Evolutionary conservation across 30 jellyfish, hydroid and myxozoan species (phyloP).

Genomic region (Hydractinia symbiolongicarpus): DNA sequence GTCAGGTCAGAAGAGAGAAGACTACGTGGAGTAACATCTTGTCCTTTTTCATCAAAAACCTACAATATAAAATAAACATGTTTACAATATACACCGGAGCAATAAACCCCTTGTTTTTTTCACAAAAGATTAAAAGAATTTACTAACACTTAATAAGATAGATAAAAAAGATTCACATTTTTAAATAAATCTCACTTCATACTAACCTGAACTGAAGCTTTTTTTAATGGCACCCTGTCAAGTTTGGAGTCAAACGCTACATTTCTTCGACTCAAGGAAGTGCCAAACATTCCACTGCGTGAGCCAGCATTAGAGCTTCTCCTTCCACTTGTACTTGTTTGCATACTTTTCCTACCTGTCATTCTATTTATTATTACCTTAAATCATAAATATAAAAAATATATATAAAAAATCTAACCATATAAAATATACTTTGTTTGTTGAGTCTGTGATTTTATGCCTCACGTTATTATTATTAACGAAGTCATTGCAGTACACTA

Average conservation of each 20-base stretch:
- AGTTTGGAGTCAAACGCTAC: conserved; percentile 69
- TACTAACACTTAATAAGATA: not conserved
- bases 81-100: not conserved
- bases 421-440: too few relatives aligned
- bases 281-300: conserved; percentile 12
- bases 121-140: too few relatives aligned
- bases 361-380: too few relatives aligned
- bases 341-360: too few relatives aligned
- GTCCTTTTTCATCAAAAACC: conserved; percentile 85
- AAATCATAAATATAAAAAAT: too few relatives aligned
- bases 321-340: not conserved
- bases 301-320: conserved; percentile 6
- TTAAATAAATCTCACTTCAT: too few relatives aligned
- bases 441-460: too few relatives aligned
- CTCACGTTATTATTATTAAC: too few relatives aligned
- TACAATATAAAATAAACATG: conserved; percentile 3
- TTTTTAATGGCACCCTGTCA: conserved; percentile 42
- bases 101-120: too few relatives aligned
- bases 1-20: conserved; percentile 44
- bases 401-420: too few relatives aligned
- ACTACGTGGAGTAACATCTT: conserved; percentile 87
- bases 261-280: conserved; percentile 50
- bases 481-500: too few relatives aligned
- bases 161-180: not conserved
- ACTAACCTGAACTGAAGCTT: conserved; percentile 65